These are phyloP conservation scores for Urocolius indicus DNA, from an alignment of 2,113 vertebrate genomes.

Conservation along the genomic window DNA sequence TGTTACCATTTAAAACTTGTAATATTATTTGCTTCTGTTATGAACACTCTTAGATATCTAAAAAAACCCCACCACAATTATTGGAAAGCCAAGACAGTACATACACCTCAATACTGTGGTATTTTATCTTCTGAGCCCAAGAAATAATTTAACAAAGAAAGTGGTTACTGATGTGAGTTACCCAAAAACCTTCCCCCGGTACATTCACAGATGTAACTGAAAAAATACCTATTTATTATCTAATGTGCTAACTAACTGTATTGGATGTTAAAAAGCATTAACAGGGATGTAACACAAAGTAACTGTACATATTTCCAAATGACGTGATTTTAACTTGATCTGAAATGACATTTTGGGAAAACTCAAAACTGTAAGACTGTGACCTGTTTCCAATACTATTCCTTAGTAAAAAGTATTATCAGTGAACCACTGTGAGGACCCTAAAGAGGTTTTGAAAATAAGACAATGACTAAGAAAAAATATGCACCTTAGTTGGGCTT, in stretches of 20 bases:
- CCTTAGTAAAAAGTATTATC: not conserved
- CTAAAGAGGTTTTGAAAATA: not conserved
- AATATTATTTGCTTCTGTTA: not conserved
- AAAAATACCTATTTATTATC: not conserved
- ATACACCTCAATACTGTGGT: not conserved
- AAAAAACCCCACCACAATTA: not conserved
- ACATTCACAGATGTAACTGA: not conserved
- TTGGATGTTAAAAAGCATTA: not conserved
- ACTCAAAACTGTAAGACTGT: not conserved
- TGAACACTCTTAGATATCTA: not conserved
- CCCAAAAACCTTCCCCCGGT: not conserved
- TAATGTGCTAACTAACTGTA: not conserved
- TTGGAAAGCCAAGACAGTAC: not conserved
- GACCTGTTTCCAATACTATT: not conserved
- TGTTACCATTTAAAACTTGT: not conserved
- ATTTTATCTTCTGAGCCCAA: not conserved
- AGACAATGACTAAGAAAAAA: not conserved
- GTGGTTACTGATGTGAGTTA: not conserved
- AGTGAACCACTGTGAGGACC: not conserved
- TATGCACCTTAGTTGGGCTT: not conserved
- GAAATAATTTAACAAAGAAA: not conserved
- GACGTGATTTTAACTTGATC: not conserved
- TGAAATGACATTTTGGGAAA: not conserved
- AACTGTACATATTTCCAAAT: not conserved
- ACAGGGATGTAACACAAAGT: not conserved